These are phyloP conservation scores for Drosophila grimshawi DNA, from an alignment of 1,140 invertebrate genomes.

Conservation along the genomic window DNA sequence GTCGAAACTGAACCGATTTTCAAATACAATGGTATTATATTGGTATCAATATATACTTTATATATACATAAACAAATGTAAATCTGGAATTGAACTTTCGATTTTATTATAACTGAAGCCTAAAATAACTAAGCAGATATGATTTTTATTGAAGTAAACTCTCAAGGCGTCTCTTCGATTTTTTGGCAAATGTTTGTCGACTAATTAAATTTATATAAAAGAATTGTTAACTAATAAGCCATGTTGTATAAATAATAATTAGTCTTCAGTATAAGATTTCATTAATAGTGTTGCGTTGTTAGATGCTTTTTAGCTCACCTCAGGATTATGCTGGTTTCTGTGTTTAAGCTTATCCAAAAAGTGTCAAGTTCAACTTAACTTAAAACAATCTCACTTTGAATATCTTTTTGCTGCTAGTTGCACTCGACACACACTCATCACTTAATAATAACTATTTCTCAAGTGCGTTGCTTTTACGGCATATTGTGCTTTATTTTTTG, in stretches of 20 bases:
- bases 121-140: no score
- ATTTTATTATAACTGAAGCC: no score
- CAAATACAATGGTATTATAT: no score
- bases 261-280: neutral
- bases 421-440: constrained; percentile 37
- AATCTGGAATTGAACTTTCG: no score
- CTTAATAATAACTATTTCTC: neutral
- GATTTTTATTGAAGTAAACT: no score
- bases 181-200: no score
- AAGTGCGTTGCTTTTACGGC: neutral
- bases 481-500: constrained; percentile 19
- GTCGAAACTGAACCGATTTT: no score
- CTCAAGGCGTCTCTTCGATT: no score
- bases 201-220: no score
- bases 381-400: constrained; percentile 18
- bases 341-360: constrained; percentile 60
- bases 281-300: neutral
- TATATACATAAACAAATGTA: no score
- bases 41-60: no score
- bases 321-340: constrained; percentile 74
- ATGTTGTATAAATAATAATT: neutral
- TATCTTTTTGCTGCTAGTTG: constrained; percentile 5
- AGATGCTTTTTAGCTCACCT: constrained; percentile 39
- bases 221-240: no score
- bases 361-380: constrained; percentile 1